Percentiles rank a stretch among this genome's conserved stretches.
phyloP scores from a whole-genome alignment of 2,888 invertebrate genomes.

The Achlya flavicornis region DNA sequence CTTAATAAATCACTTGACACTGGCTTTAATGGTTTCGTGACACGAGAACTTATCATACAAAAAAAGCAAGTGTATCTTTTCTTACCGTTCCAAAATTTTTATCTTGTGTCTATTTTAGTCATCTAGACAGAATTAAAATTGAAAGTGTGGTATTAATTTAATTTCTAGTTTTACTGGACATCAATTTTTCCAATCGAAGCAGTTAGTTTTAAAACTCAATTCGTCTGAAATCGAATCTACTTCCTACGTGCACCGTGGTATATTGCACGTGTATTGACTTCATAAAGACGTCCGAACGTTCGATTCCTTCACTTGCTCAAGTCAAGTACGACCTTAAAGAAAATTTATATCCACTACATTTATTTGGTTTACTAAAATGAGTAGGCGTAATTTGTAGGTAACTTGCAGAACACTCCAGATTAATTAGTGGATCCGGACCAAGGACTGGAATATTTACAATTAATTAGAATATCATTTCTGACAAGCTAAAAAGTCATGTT shows the following conservation, averaged over 20 bases:
- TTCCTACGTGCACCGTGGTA: conserved; percentile 37
- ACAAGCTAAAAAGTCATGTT: conserved; percentile 29
- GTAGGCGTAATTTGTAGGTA: not conserved
- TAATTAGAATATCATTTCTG: conserved; percentile 36
- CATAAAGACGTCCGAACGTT: conserved; percentile 33
- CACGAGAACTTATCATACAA: not conserved
- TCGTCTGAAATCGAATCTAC: conserved; percentile 40
- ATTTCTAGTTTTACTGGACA: not conserved
- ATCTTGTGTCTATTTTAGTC: not conserved
- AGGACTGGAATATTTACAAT: conserved; percentile 26
- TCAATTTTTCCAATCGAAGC: conserved; percentile 16
- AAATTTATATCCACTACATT: not conserved
- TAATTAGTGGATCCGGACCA: conserved; percentile 32
- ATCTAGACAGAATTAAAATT: not conserved
- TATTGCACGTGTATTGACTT: conserved; percentile 40
- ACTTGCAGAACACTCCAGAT: not conserved
- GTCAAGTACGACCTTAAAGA: conserved; percentile 18
- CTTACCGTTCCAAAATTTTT: not conserved
- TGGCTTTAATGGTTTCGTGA: no score
- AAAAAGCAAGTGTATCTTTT: not conserved
- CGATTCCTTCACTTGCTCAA: conserved; percentile 32
- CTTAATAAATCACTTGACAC: no score
- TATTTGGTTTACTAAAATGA: not conserved
- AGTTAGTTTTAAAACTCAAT: conserved; percentile 35
- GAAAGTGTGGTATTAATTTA: not conserved